Evolutionary conservation across 2,113 vertebrate genomes (phyloP), one percentile per base, ranked within the genome.

Genomic region (Macquaria ambigua): DNA sequence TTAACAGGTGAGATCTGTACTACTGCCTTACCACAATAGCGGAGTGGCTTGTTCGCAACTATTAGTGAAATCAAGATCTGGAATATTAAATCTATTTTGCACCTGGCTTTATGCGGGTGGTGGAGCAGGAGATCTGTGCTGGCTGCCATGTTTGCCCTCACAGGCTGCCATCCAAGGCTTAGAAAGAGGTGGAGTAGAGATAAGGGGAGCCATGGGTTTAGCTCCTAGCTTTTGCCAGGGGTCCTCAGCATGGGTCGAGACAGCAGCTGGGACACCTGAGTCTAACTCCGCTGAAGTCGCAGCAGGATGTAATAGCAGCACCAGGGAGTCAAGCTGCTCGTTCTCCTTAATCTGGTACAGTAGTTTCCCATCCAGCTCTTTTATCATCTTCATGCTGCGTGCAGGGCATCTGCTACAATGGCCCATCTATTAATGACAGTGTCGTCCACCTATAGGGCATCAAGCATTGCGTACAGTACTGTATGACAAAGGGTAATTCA

Each of bases 221-320:
- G 63, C 70, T 53, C 46, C 37, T 25, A 75, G 74, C 72, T 72
- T 78, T 72, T 74, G 63, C 72, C 85, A 66, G 28, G 37, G 50
- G 69, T 84, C 66, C 74, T 86, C 55, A 81, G 58, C 71, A 50
- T 28, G 34, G 74, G 48, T 75, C 37, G 20, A 56, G 53, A 68
- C 87, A 77, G 67, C 76, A 83, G 82, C 82, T 66, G 73, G 76
- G 77, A 72, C 64, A 74, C 55, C 70, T 9, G 18, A 25, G 56
- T 84, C 62, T 20, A 56, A 73, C 48, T 74, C 66, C 76, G 58
- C 72, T 71, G 66, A 76, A 70, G 39, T 61, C 11, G 5, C 71
- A 63, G 66, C 43, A 52, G 69, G 64, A 64, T 55, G 46, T n/a
- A 62, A 78, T 18, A 66, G 69, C 41, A 74, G 74, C 55, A 68